Evolutionary conservation across 2,888 invertebrate genomes (phyloP).

Genomic region (Doris montereyensis): DNA sequence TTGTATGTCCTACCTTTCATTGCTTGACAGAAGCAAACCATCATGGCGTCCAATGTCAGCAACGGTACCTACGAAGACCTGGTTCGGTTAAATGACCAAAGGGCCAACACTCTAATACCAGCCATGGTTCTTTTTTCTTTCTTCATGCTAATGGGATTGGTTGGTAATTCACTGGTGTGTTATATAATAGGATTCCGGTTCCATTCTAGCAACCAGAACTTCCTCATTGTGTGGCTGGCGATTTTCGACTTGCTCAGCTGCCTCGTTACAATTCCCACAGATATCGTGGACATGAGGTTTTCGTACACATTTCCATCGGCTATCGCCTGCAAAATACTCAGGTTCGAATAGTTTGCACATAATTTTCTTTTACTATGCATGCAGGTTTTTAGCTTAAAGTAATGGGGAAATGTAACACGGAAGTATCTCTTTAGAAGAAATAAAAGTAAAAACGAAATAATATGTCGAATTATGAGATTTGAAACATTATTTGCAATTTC

Average conservation of each 20-base stretch:
- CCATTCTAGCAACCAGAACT: slow-evolving; percentile 50
- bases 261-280: slow-evolving; percentile 55
- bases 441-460: too few species aligned
- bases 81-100: slow-evolving; percentile 41
- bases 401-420: too few species aligned
- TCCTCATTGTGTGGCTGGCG: slow-evolving; percentile 55
- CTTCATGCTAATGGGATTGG: slow-evolving; percentile 53
- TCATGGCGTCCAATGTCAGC: too few species aligned
- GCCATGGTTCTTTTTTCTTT: slow-evolving; percentile 41
- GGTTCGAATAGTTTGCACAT: too few species aligned
- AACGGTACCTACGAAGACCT: slow-evolving; percentile 23
- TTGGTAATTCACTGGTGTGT: slow-evolving; percentile 55
- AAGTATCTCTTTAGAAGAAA: too few species aligned
- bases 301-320: slow-evolving; percentile 52
- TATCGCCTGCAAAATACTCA: slow-evolving; percentile 53
- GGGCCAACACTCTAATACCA: slow-evolving; percentile 36
- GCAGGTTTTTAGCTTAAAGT: too few species aligned
- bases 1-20: too few species aligned
- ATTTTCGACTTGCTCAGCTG: slow-evolving; percentile 56
- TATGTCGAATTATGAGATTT: too few species aligned
- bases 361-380: too few species aligned
- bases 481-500: too few species aligned
- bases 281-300: slow-evolving; percentile 56
- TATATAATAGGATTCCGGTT: slow-evolving; percentile 53
- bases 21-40: too few species aligned